Evolutionary conservation across 2,797 vertebrate genomes (phyloP), one percentile per base, ranked within the genome.

Genomic region (Enoplosus armatus): DNA sequence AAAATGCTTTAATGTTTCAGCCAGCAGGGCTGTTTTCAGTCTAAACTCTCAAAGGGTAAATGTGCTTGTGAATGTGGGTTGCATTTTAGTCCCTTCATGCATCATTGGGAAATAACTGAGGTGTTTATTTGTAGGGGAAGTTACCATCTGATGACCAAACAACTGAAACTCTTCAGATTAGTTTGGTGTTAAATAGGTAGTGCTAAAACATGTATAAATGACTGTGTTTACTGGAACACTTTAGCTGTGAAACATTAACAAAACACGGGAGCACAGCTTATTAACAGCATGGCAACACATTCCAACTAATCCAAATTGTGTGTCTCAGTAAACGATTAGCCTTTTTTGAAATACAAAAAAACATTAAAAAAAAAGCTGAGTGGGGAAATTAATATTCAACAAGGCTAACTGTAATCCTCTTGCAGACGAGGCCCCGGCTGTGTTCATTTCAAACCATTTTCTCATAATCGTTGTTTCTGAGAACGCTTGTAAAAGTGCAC

Each of bases 1-100:
- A n/a, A n/a, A n/a, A 4, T 33, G 33, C 43, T 80, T 79, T 22
- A 29, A 77, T 79, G 48, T 53, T 64, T 79, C 7, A 85, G 50
- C n/a, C 51, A 6, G 59, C 55, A 43, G 65, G 12, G 39, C 16
- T 4, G n/a, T n/a, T 72, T 79, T 27, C 39, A 51, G 24, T 65
- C 20, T 39, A 24, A 60, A 77, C 27, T 35, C 55, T 75, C 41
- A 66, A 14, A 59, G 31, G 10, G 37, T 24, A 1, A 58, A 15
- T 72, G 73, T 50, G 54, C 8, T 48, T 26, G 20, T 58, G 4
- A 33, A 58, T 56, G 60, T 55, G 43, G 50, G 37, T 12, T n/a
- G 10, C 29, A 41, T 48, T 58, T 37, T 11, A n/a, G 22, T 59
- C 22, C 48, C 47, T 20, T 54, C 1, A 39, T 43, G 14, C 8